These are phyloP conservation scores for Plutella xylostella DNA, from an alignment of 2,888 invertebrate genomes.

Conservation along the genomic window DNA sequence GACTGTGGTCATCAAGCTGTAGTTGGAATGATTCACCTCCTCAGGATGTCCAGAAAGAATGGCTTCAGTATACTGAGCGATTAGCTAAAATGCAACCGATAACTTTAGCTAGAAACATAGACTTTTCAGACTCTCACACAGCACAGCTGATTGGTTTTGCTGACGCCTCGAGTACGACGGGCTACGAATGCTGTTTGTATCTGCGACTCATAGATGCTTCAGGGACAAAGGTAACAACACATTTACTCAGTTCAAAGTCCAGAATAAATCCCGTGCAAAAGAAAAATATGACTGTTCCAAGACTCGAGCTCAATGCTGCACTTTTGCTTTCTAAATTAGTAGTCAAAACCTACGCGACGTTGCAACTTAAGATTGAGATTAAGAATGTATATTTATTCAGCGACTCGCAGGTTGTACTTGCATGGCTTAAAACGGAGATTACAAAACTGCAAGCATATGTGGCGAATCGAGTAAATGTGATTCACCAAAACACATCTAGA, in stretches of 20 bases:
- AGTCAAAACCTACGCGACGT: slow-evolving; percentile 7
- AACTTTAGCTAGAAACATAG: background rate
- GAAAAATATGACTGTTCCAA: slow-evolving; percentile 13
- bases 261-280: slow-evolving; percentile 11
- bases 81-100: slow-evolving; percentile 12
- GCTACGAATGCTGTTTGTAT: slow-evolving; percentile 17
- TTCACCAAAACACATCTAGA: slow-evolving; percentile 7
- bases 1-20: slow-evolving; percentile 11
- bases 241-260: slow-evolving; percentile 16
- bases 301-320: slow-evolving; percentile 16
- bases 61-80: slow-evolving; percentile 10
- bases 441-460: slow-evolving; percentile 17
- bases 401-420: slow-evolving; percentile 19
- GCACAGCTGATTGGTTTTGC: slow-evolving; percentile 14
- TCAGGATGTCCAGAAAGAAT: slow-evolving; percentile 6
- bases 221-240: slow-evolving; percentile 9
- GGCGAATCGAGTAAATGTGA: slow-evolving; percentile 17
- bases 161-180: slow-evolving; percentile 13
- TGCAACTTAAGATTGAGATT: slow-evolving; percentile 11
- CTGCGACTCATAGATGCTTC: slow-evolving; percentile 8
- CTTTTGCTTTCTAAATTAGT: slow-evolving; percentile 14
- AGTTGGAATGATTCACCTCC: slow-evolving; percentile 10
- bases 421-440: slow-evolving; percentile 16
- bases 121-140: background rate
- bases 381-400: slow-evolving; percentile 12